Percentiles rank a stretch among this genome's conserved stretches.
Evolutionary conservation across 2,113 vertebrate species (phyloP).

Genomic region (Tetraodon nigroviridis): DNA sequence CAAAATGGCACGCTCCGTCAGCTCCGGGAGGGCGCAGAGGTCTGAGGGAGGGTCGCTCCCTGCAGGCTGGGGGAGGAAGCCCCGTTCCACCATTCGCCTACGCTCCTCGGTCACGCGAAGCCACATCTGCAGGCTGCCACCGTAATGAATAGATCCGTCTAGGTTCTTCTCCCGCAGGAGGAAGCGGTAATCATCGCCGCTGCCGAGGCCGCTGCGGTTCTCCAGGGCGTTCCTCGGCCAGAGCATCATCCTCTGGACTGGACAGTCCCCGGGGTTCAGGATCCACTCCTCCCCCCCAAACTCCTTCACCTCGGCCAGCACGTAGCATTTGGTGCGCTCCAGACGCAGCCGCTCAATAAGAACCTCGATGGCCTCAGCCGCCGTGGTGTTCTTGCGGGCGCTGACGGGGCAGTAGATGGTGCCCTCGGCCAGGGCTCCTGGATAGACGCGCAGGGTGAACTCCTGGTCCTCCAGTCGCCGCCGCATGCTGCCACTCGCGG

Average conservation of each 20-base stretch:
- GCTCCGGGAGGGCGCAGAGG: constrained; percentile 84
- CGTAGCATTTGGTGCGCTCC: constrained; percentile 89
- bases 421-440: constrained; percentile 86
- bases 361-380: constrained; percentile 88
- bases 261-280: constrained; percentile 92
- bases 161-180: constrained; percentile 93
- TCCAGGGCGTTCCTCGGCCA: constrained; percentile 92
- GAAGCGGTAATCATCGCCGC: constrained; percentile 91
- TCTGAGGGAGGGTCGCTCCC: constrained; percentile 85
- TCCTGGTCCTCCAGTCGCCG: constrained; percentile 93
- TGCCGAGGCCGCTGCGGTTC: constrained; percentile 77
- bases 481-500: constrained; percentile 71
- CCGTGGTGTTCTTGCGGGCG: constrained; percentile 87
- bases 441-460: constrained; percentile 87
- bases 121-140: constrained; percentile 94
- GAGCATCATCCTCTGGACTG: constrained; percentile 94
- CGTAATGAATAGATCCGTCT: constrained; percentile 92
- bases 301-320: constrained; percentile 94
- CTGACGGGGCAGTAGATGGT: constrained; percentile 91
- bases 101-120: constrained; percentile 88
- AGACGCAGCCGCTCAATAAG: constrained; percentile 85
- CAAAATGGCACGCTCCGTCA: constrained; percentile 88
- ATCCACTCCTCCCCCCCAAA: constrained; percentile 98
- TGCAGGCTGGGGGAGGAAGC: constrained; percentile 89
- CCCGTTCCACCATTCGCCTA: constrained; percentile 86